Conservation (phyloP, 2,888 invertebrate genomes). For the Megaustenia siamemsis region DNA sequence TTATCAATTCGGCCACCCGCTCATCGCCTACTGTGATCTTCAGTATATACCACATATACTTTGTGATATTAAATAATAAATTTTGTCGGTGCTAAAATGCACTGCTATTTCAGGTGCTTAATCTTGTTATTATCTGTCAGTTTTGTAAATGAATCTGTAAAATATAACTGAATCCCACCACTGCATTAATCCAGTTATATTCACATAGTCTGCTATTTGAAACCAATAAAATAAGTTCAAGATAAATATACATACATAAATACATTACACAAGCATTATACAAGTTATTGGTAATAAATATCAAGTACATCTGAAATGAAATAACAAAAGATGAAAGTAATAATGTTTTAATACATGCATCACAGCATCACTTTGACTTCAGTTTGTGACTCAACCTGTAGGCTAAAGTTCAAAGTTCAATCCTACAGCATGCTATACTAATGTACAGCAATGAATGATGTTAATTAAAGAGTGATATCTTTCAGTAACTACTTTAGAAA, state of each 20-base stretch:
- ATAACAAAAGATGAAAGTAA: background rate
- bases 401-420: slow-evolving; percentile 23
- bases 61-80: no score
- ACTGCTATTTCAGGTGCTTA: no score
- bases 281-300: slow-evolving; percentile 37
- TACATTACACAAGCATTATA: background rate
- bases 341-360: slow-evolving; percentile 29
- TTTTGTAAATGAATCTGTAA: background rate
- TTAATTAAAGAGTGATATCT: background rate
- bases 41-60: no score
- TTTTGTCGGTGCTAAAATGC: no score
- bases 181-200: background rate
- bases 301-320: slow-evolving; percentile 6
- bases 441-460: background rate
- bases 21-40: no score
- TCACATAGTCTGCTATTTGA: background rate
- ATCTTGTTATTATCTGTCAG: background rate
- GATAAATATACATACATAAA: slow-evolving; percentile 28
- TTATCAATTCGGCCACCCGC: no score
- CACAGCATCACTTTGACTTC: slow-evolving; percentile 54
- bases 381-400: slow-evolving; percentile 5
- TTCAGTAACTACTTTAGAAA: background rate
- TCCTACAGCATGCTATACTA: background rate
- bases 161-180: background rate
- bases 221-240: background rate